These are phyloP conservation scores for Tubulanus polymorphus DNA, from an alignment of 2,888 invertebrate species.

Conservation along the genomic window DNA sequence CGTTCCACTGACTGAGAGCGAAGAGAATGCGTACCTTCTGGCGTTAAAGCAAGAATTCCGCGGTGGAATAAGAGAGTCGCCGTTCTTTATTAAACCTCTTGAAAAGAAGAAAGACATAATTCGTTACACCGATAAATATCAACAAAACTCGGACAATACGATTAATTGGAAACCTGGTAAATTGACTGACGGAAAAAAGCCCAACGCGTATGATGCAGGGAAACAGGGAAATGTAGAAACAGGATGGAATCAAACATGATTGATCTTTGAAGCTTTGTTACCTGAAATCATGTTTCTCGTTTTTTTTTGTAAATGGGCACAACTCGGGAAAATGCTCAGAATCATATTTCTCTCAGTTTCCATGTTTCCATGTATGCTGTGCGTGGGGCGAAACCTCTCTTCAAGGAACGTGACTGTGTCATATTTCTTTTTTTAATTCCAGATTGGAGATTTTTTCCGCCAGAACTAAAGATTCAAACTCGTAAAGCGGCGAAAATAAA, in stretches of 20 bases:
- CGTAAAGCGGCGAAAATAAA: conserved; percentile 21
- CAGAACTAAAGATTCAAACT: conserved; percentile 30
- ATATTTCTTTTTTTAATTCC: not conserved
- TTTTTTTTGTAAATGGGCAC: not conserved
- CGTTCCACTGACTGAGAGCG: conserved; percentile 47
- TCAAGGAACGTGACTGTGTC: too few relatives aligned
- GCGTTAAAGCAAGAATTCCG: conserved; percentile 52
- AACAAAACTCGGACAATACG: conserved; percentile 26
- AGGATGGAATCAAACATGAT: too few relatives aligned
- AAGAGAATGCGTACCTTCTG: conserved; percentile 47
- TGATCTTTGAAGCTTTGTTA: too few relatives aligned
- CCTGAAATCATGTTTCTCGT: not conserved
- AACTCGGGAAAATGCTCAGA: too few relatives aligned
- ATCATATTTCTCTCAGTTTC: too few relatives aligned
- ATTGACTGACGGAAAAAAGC: not conserved
- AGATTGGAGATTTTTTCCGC: conserved; percentile 35
- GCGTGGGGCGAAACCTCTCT: too few relatives aligned
- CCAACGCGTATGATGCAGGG: too few relatives aligned
- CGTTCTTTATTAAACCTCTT: conserved; percentile 34
- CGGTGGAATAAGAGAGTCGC: conserved; percentile 46
- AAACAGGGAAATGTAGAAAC: too few relatives aligned
- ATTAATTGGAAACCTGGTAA: conserved; percentile 34
- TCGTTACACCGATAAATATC: conserved; percentile 55
- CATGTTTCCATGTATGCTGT: too few relatives aligned
- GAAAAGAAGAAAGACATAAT: conserved; percentile 49